Conservation (phyloP, 2,797 vertebrate species). For the Melanotaenia trifasciata region DNA sequence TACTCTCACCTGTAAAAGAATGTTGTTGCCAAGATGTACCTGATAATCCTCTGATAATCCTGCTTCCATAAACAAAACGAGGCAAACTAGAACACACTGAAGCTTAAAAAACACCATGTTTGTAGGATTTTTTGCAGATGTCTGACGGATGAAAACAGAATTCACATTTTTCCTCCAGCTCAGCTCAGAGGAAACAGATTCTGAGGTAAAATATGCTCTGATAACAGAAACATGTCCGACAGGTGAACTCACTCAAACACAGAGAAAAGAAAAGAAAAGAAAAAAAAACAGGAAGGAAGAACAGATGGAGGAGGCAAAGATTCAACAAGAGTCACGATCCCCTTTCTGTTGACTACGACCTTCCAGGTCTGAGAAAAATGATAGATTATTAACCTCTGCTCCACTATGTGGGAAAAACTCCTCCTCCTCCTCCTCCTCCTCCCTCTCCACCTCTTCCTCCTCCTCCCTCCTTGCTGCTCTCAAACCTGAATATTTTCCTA, state of each 20-base stretch:
- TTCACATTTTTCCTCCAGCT: constrained; percentile 46
- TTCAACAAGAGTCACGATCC: too few relatives aligned
- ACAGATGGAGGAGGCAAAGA: neutral
- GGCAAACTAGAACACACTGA: constrained; percentile 60
- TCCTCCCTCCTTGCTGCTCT: too few relatives aligned
- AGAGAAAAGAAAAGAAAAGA: neutral
- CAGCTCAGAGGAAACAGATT: constrained; percentile 23
- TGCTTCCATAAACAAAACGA: constrained; percentile 53
- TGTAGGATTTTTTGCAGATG: neutral
- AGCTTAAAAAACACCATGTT: constrained; percentile 52
- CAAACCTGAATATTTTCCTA: neutral
- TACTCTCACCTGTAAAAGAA: constrained; percentile 70
- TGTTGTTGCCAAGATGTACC: constrained; percentile 44
- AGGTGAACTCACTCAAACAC: neutral
- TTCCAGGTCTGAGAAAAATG: constrained; percentile 49
- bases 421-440: constrained; percentile 10
- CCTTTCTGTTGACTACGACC: too few relatives aligned
- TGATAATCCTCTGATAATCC: constrained; percentile 65
- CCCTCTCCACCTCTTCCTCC: neutral
- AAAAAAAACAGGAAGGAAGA: neutral
- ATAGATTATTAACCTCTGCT: constrained; percentile 62
- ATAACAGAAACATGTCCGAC: constrained; percentile 26
- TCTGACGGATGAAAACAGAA: constrained; percentile 42
- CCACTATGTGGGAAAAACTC: constrained; percentile 34
- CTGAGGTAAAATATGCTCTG: neutral